Evolutionary conservation across 1,140 invertebrate genomes (phyloP).

Genomic region (Halesus radiatus): DNA sequence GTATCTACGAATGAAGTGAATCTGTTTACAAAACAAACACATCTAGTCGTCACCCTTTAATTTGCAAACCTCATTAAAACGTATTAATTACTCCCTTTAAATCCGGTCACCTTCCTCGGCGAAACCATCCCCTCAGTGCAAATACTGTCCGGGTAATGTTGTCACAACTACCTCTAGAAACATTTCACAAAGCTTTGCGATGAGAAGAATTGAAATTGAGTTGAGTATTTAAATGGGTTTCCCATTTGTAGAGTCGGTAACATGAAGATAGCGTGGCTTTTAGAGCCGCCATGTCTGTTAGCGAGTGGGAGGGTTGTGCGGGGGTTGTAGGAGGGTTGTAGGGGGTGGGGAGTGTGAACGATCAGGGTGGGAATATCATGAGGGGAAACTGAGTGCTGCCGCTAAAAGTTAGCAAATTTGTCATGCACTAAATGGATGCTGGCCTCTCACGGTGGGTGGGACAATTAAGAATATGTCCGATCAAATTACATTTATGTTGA

Average conservation of each 20-base stretch:
- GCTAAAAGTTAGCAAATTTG: slow-evolving; percentile 55
- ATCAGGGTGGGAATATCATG: slow-evolving; percentile 10
- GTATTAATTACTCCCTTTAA: slow-evolving; percentile 38
- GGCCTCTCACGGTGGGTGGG: neutral
- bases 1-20: too few species aligned
- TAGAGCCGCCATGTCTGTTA: slow-evolving; percentile 57
- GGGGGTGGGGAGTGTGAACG: neutral
- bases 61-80: slow-evolving; percentile 29
- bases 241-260: slow-evolving; percentile 70
- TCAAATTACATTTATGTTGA: neutral
- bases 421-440: slow-evolving; percentile 51
- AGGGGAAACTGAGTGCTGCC: slow-evolving; percentile 49
- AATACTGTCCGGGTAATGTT: slow-evolving; percentile 10
- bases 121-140: neutral
- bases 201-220: slow-evolving; percentile 68
- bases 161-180: slow-evolving; percentile 44
- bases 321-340: neutral
- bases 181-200: slow-evolving; percentile 56
- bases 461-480: neutral
- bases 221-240: slow-evolving; percentile 71
- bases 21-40: neutral
- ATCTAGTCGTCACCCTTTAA: slow-evolving; percentile 13
- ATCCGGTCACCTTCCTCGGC: neutral
- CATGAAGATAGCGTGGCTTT: slow-evolving; percentile 72
- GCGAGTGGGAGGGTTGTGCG: neutral